Evolutionary conservation across 2,888 invertebrate genomes (phyloP).

Genomic region (Eudemis profundana): DNA sequence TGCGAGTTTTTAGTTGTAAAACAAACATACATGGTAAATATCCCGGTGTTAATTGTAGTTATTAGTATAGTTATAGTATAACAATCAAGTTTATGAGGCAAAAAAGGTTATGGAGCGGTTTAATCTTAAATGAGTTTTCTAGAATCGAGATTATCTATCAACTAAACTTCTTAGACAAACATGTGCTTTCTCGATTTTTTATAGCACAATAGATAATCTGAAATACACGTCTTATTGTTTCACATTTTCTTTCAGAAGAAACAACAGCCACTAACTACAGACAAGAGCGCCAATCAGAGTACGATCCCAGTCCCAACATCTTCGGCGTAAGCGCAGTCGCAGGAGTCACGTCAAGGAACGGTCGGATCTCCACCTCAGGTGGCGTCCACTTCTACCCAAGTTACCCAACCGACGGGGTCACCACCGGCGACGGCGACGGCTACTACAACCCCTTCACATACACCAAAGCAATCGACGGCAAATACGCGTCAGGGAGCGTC

Average conservation of each 20-base stretch:
- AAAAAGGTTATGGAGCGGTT: too few species aligned
- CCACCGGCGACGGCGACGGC: conserved; percentile 37
- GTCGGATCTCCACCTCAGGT: conserved; percentile 63
- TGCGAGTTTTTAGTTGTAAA: too few species aligned
- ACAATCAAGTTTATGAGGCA: too few species aligned
- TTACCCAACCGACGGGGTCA: conserved; percentile 48
- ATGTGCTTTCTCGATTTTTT: too few species aligned
- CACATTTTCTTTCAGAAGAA: conserved; percentile 46
- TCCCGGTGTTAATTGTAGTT: too few species aligned
- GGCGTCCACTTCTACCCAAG: conserved; percentile 63
- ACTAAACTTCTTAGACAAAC: too few species aligned
- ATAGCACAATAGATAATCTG: too few species aligned
- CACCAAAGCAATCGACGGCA: conserved; percentile 59
- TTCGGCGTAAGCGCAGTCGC: conserved; percentile 65
- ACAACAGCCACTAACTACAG: conserved; percentile 33
- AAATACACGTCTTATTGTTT: too few species aligned
- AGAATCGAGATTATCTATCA: too few species aligned
- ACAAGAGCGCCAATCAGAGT: conserved; percentile 44
- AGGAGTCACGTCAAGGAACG: conserved; percentile 64
- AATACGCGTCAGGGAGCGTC: conserved; percentile 59
- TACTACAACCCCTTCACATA: conserved; percentile 54
- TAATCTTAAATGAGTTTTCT: too few species aligned
- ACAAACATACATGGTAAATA: too few species aligned
- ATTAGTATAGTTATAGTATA: too few species aligned
- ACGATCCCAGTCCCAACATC: conserved; percentile 46